phyloP scores from a whole-genome alignment of 1,140 invertebrate species.

The Caenorhabditis tropicalis region DNA sequence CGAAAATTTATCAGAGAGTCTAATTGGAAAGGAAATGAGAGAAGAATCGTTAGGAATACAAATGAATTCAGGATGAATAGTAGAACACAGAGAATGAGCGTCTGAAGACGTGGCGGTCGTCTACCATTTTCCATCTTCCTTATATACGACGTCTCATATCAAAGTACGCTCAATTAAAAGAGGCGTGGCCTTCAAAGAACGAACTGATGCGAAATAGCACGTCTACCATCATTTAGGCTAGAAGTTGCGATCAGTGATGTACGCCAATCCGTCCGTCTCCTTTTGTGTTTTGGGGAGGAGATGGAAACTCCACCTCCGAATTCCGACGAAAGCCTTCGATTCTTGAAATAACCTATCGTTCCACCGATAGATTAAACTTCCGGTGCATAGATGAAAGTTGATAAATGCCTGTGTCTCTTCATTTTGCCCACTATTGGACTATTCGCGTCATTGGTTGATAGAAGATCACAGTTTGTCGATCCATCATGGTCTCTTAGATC shows the following conservation, averaged over 20 bases:
- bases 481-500: background rate
- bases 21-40: too few relatives aligned
- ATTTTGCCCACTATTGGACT: background rate
- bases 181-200: conserved; percentile 34
- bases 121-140: background rate
- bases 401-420: background rate
- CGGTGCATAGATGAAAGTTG: conserved; percentile 39
- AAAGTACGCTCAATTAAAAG: background rate
- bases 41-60: too few relatives aligned
- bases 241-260: conserved; percentile 13
- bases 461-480: conserved; percentile 29
- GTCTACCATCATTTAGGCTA: conserved; percentile 1
- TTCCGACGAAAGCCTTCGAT: background rate
- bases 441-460: conserved; percentile 37
- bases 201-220: conserved; percentile 11
- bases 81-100: background rate
- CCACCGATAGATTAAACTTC: background rate
- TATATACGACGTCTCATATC: background rate
- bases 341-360: background rate
- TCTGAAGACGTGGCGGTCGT: background rate
- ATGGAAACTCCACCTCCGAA: background rate
- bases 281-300: background rate
- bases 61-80: background rate
- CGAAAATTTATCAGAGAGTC: too few relatives aligned
- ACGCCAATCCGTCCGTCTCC: background rate